Base-by-base conservation (phyloP, 2,888 invertebrate genomes). In the Pheosia tremula region DNA sequence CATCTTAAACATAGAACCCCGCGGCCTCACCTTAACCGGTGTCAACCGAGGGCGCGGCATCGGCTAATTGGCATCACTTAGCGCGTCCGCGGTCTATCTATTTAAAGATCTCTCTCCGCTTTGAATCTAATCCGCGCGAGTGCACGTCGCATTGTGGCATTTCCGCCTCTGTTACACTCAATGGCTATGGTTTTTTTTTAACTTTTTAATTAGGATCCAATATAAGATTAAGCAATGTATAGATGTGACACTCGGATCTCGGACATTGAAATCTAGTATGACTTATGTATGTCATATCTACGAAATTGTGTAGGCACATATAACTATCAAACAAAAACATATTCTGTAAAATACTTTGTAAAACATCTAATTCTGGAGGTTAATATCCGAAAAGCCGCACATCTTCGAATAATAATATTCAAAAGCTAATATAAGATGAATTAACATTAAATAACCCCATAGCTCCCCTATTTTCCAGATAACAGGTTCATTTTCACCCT, bases 1-100 rank as follows among this genome's bases (percentile, higher is more conserved):
- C n/a, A 66, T 68, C 59, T 76, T 68, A 59, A 74, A 69, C 63
- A 47, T 65, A 60, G 69, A 66, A 69, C 37, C 52, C 45, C 56
- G 36, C 10, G 50, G 60, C 67, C 72, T 68, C 68, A 68, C 71
- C 75, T 77, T 72, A 75, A 69, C 76, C 72, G 75, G 73, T 82
- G 82, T 81, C 80, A 78, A 58, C 66, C 66, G 72, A 78, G 77
- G 77, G 78, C 75, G 69, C 71, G 74, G 68, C 69, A 71, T 67
- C 76, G 77, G 81, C 82, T 83, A 84, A 84, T 81, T 82, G 82
- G 80, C 78, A 77, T 82, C 85, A 84, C 84, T 85, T 86, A 85
- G 83, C 81, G 80, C 82, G 82, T 80, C 77, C 82, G 73, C 74
- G 76, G 75, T 74, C 75, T 81, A 82, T 82, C 84, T 84, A 84